Conservation (phyloP, 1,140 invertebrate genomes). For the Pristionchus pacificus region DNA sequence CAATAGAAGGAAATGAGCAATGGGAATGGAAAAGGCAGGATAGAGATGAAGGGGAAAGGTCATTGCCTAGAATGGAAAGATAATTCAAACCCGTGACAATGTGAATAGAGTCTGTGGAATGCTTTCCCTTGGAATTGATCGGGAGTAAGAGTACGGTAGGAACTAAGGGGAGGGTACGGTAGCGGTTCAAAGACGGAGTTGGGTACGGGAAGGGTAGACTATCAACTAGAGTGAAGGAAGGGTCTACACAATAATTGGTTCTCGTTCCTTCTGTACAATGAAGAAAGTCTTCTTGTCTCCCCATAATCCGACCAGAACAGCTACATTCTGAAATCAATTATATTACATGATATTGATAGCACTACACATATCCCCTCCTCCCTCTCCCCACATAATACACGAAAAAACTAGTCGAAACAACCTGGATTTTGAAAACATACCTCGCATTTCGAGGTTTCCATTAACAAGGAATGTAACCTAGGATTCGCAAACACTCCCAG, state of each 20-base stretch:
- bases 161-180: not conserved
- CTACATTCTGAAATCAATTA: slow-evolving; percentile 38
- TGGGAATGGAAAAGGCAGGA: not conserved
- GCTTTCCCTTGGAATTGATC: not conserved
- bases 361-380: too few relatives aligned
- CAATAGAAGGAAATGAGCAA: not conserved
- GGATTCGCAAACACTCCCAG: too few relatives aligned
- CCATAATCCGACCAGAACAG: slow-evolving; percentile 54
- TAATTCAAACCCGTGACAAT: too few relatives aligned
- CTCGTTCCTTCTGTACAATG: slow-evolving; percentile 39
- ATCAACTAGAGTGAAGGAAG: not conserved
- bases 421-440: too few relatives aligned
- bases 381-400: too few relatives aligned
- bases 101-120: too few relatives aligned
- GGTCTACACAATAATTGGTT: not conserved
- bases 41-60: not conserved
- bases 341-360: too few relatives aligned
- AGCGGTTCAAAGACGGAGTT: not conserved
- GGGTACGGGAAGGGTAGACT: not conserved
- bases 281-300: slow-evolving; percentile 55
- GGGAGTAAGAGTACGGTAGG: not conserved
- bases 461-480: too few relatives aligned
- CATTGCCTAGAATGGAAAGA: too few relatives aligned
- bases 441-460: too few relatives aligned
- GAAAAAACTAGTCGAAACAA: too few relatives aligned